Base-by-base conservation (phyloP, 2,888 invertebrate species). In the Xylota sylvarum region DNA sequence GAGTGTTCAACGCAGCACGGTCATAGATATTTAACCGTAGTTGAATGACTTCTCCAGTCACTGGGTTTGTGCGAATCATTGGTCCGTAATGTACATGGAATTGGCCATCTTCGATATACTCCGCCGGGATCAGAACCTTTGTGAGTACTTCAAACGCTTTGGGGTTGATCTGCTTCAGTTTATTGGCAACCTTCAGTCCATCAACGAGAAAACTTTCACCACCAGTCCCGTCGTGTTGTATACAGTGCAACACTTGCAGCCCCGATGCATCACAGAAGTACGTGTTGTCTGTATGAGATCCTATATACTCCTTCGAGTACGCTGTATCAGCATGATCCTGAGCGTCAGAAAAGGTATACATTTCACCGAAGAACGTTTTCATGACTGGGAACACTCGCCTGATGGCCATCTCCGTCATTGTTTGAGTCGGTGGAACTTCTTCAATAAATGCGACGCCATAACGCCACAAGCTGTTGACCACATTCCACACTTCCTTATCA, bases 221-320 rank as follows among this genome's bases (percentile, higher is more conserved):
- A 0, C 97, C 97, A 0, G 90, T 91, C 0, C 95, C 95, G 9
- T 94, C 93, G 1, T 88, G 84, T 64, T 94, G 94, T 30, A 95
- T 90, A 88, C 95, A 94, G 89, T 95, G 95, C 69, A 95, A 94
- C 4, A 94, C 93, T 91, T 95, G 94, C 35, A 94, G 90, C 0
- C 97, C 97, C 60, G 95, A 94, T 0, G 96, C 94, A 90, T 96
- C 95, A 67, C 94, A 94, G 88, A 96, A 96, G 90, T 97, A 97
- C 0, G 96, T 96, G 72, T 95, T 96, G 90, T 97, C 97, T 3
- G 95, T 96, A 90, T 97, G 97, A 0, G 95, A 94, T 2, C 95
- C 95, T 0, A 97, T 92, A 14, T 94, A 94, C 3, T 94, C 92
- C 46, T 94, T 95, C 0, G 95, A 95, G 89, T 96, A 97, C 0